Base-by-base conservation (phyloP, 2,797 vertebrate species). In the Alauda arvensis region DNA sequence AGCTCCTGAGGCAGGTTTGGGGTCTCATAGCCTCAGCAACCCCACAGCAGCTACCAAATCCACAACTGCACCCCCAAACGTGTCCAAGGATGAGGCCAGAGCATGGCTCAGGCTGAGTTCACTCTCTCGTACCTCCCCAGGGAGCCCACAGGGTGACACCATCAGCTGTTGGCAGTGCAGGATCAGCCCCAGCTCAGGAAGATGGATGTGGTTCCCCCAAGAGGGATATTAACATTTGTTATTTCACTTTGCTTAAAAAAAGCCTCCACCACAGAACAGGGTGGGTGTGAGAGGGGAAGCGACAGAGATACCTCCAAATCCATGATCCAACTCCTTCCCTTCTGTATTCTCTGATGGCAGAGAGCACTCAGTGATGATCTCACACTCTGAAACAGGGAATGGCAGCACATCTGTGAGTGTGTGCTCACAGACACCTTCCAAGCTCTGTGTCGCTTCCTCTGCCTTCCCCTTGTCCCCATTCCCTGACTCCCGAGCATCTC, bases 1-100 rank as follows among this genome's bases (percentile, higher is more conserved):
- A 5, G 48, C 14, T 83, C 59, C 63, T 19, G 31, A 45, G 29
- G 37, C 33, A 62, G 17, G 10, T 42, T 5, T 51, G 52, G 55
- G 8, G 31, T 28, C 62, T 42, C 31, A 24, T 9, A 18, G 42
- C 31, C 1, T 1, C 4, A 4, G 66, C 46, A 49, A 0, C 0
- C 21, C 24, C 42, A 26, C 42, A 68, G 55, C 60, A 80, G 42
- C 17, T 5, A 51, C 31, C 5, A 4, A 59, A 8, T 2, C 29
- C 63, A 21, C 0, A 0, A 18, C 10, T 56, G 55, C 12, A 53
- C 5, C 42, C 12, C 14, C 18, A 57, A 4, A 53, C 11, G 39
- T n/a, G 17, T 2, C 9, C 21, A 8, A 24, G 65, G 23, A 59
- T 60, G 68, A 61, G 67, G n/a, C 37, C 68, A 75, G 24, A 70